Base-by-base conservation (phyloP, 2,797 vertebrate species). In the Apodemus agrarius region DNA sequence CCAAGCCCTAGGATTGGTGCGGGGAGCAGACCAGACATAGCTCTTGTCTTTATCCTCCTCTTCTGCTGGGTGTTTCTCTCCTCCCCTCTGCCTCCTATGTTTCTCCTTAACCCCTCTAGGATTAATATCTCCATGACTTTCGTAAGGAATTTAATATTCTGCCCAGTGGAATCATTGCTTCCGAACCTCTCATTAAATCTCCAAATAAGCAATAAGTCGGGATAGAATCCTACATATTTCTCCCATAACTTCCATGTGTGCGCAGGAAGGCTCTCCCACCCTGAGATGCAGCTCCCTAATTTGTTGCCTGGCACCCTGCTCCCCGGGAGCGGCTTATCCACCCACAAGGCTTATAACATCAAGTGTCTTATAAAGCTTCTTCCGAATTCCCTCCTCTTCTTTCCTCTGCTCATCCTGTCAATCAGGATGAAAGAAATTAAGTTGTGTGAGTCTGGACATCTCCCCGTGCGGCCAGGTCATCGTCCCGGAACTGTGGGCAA, bases 361-460 rank as follows among this genome's bases (percentile, higher is more conserved):
- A 76, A 76, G 81, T 1, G n/a, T 96, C 93, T 95, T 84, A 22
- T 29, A 95, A 97, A 96, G 80, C 96, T 93, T 52, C 95, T 95
- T 95, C 52, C 59, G 75, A 95, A 85, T 86, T 92, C 65, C 43
- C 59, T 86, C 78, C 81, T 90, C 89, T 96, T 94, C 88, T 69
- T 92, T 82, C 72, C 93, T 83, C 83, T 83, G 85, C 94, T 96
- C 91, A 95, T 79, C 87, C 94, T 94, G 86, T 97, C 97, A 97
- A 93, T 96, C 96, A 96, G 94, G 96, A 97, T 96, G 89, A 93
- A 93, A 84, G 84, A 96, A 97, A 95, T 89, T 94, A 96, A 93
- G 89, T 89, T 52, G 79, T 78, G 43, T 74, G 65, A 94, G 89
- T 69, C 91, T 88, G 26, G 59, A 8, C 59, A 5, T 85, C 59